Conservation (phyloP, 2,888 invertebrate genomes). For the Spilosoma lubricipeda region DNA sequence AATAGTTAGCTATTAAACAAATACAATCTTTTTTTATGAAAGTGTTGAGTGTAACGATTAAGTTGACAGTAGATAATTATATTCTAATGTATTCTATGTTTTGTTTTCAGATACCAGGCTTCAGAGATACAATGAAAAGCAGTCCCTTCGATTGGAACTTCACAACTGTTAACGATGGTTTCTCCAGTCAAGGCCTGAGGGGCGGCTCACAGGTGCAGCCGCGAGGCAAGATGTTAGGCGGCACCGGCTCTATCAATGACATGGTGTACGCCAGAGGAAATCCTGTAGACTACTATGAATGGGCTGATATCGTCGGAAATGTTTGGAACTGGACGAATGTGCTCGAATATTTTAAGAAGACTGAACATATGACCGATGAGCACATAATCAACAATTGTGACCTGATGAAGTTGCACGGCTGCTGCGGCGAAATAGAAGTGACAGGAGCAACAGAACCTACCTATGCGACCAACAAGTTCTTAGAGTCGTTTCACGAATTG, state of each 20-base stretch:
- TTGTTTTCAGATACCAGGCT: conserved; percentile 68
- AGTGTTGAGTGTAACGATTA: background rate
- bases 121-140: conserved; percentile 56
- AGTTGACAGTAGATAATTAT: background rate
- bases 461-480: conserved; percentile 51
- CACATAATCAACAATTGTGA: conserved; percentile 63
- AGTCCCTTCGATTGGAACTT: conserved; percentile 77
- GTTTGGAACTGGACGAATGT: conserved; percentile 73
- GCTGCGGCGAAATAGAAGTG: conserved; percentile 72
- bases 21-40: no score
- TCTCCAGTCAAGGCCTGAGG: conserved; percentile 65
- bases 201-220: conserved; percentile 69
- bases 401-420: conserved; percentile 66
- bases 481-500: conserved; percentile 69
- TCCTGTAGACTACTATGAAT: conserved; percentile 74
- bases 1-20: no score
- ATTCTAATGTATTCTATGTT: conserved; percentile 1
- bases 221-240: conserved; percentile 75
- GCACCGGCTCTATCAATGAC: conserved; percentile 74
- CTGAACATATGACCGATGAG: conserved; percentile 72
- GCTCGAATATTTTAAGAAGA: conserved; percentile 72
- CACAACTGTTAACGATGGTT: conserved; percentile 64
- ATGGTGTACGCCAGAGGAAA: conserved; percentile 78
- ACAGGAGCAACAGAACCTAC: conserved; percentile 55
- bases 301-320: conserved; percentile 64